These are phyloP conservation scores for Hemibagrus wyckioides DNA, from an alignment of 2,113 vertebrate genomes.

Conservation along the genomic window DNA sequence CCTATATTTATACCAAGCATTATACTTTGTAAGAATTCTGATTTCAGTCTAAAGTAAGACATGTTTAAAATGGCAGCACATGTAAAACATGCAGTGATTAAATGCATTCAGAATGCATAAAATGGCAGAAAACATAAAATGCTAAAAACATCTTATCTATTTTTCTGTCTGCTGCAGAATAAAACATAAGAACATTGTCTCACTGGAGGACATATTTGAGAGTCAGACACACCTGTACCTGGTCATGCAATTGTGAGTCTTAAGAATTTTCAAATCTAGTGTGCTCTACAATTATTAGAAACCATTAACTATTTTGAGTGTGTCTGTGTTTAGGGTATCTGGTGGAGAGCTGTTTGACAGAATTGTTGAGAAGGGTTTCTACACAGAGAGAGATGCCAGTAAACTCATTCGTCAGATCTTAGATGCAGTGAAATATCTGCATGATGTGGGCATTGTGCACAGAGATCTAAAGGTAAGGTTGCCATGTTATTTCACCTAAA, in stretches of 20 bases:
- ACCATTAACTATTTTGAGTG: neutral
- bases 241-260: slow-evolving; percentile 97
- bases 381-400: slow-evolving; percentile 95
- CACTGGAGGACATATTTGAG: slow-evolving; percentile 97
- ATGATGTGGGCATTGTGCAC: slow-evolving; percentile 94
- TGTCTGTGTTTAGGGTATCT: slow-evolving; percentile 77
- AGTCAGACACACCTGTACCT: slow-evolving; percentile 94
- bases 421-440: slow-evolving; percentile 94
- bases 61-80: neutral
- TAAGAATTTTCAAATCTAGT: neutral
- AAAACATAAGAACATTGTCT: slow-evolving; percentile 95
- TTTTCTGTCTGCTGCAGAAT: slow-evolving; percentile 76
- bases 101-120: neutral
- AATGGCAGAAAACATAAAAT: neutral
- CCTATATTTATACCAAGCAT: neutral
- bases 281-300: neutral
- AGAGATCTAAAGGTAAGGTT: slow-evolving; percentile 89
- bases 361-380: slow-evolving; percentile 98
- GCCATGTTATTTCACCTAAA: neutral
- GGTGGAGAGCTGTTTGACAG: slow-evolving; percentile 96
- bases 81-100: neutral
- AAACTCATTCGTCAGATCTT: slow-evolving; percentile 94
- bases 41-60: neutral
- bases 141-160: neutral
- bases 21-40: neutral